Evolutionary conservation across 2,797 vertebrate genomes (phyloP), one percentile per base, ranked within the genome.

Genomic region (Chaetodon trifasciatus): DNA sequence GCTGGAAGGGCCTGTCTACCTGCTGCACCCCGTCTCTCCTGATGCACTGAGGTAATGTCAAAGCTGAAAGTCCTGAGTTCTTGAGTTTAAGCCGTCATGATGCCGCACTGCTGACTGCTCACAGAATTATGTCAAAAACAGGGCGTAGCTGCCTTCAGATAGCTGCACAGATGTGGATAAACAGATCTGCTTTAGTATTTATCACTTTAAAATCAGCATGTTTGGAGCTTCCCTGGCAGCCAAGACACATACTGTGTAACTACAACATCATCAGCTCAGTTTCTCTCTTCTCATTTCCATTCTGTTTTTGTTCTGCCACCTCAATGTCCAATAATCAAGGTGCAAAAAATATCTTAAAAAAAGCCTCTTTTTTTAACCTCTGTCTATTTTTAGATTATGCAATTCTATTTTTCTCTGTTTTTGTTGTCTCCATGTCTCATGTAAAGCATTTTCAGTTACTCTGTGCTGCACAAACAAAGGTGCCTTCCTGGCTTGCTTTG

Each of bases 21-120:
- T 23, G 13, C 42, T 24, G 39, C 65, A 55, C 5, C 2, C 0
- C n/a, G 6, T 70, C 47, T 15, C 40, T n/a, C 3, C 5, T 28
- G 56, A 10, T 55, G 37, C 64, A 40, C 7, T 65, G 60, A 15
- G 15, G 16, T 60, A 49, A 69, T 28, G 64, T 76, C 39, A 40
- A 32, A 24, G 28, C 42, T 70, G 11, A 70, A 53, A 58, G 32
- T 58, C 67, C 55, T 0, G 23, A 61, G 28, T 37, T 65, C 8
- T 17, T 53, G 35, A 42, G 23, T 63, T 74, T 61, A n/a, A 37
- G 24, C 23, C 1, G 23, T 24, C 40, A 11, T 12, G 3, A 50
- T n/a, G 32, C 5, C 9, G 37, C 19, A 55, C 24, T 9, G 21
- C 4, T 12, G 6, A 35, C 21, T 37, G 11, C 13, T 60, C 19